Evolutionary conservation across 2,113 vertebrate species (phyloP).

Genomic region (Gobio gobio): DNA sequence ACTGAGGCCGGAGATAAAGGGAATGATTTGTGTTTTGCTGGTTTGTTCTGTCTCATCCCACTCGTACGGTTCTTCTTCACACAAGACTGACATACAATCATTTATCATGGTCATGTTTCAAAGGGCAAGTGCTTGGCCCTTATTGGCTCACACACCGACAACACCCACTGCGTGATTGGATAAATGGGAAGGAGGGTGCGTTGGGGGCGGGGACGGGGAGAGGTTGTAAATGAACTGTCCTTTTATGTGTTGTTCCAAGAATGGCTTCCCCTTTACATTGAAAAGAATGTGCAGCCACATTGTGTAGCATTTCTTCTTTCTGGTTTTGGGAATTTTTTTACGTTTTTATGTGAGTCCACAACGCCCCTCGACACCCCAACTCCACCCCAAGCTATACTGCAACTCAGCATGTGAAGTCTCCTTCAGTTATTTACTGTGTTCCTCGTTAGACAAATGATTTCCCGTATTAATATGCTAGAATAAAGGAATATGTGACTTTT

Average conservation of each 20-base stretch:
- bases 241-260: conserved; percentile 28
- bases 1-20: conserved; percentile 20
- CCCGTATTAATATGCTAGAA: neutral
- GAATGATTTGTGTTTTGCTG: conserved; percentile 19
- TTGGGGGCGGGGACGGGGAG: conserved; percentile 27
- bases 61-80: neutral
- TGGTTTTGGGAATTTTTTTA: neutral
- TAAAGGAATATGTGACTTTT: neutral
- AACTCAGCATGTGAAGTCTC: neutral
- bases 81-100: conserved; percentile 45
- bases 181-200: conserved; percentile 48
- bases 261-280: neutral
- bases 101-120: conserved; percentile 66
- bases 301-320: neutral
- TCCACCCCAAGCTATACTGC: neutral
- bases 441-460: neutral
- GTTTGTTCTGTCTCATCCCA: conserved; percentile 5
- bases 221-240: conserved; percentile 56
- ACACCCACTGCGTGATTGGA: conserved; percentile 68
- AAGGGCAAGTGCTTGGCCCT: conserved; percentile 54
- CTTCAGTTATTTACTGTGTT: neutral
- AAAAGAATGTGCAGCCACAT: neutral
- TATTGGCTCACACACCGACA: conserved; percentile 74
- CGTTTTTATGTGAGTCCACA: neutral
- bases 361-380: neutral